Conservation (phyloP, 2,888 invertebrate genomes). For the Rhingia campestris region DNA sequence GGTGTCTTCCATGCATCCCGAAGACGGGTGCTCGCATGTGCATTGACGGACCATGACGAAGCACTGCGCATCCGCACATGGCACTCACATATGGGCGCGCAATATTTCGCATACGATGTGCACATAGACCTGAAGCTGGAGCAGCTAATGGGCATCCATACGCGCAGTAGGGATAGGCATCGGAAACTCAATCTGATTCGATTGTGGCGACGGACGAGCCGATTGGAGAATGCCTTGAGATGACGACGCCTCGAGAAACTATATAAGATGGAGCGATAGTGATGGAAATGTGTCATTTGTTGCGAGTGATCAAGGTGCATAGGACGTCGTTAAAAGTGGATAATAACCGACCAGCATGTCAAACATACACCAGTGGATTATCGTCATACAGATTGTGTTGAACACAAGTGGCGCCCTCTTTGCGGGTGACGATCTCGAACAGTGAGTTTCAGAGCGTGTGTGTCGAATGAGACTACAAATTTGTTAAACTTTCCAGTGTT, state of each 20-base stretch:
- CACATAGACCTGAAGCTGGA: slow-evolving; percentile 16
- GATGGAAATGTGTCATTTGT: slow-evolving; percentile 70
- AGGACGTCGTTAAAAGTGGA: slow-evolving; percentile 36
- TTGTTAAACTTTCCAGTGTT: slow-evolving; percentile 44
- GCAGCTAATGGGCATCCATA: slow-evolving; percentile 25
- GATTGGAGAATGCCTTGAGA: slow-evolving; percentile 27
- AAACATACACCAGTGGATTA: slow-evolving; percentile 63
- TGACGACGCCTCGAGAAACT: slow-evolving; percentile 37
- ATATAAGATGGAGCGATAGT: slow-evolving; percentile 66
- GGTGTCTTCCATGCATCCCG: slow-evolving; percentile 15
- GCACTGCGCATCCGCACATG: background rate
- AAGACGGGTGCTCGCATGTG: background rate
- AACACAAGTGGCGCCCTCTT: slow-evolving; percentile 28
- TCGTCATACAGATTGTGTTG: slow-evolving; percentile 51
- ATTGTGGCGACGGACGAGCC: slow-evolving; percentile 42
- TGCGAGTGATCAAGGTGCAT: slow-evolving; percentile 58
- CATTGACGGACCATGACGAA: slow-evolving; percentile 39
- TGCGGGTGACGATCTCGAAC: slow-evolving; percentile 57
- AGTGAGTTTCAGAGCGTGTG: slow-evolving; percentile 53
- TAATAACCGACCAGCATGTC: slow-evolving; percentile 34
- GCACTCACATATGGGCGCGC: slow-evolving; percentile 1
- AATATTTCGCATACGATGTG: slow-evolving; percentile 1
- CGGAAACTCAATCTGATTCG: slow-evolving; percentile 67
- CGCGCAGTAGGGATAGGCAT: slow-evolving; percentile 43
- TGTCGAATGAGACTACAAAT: background rate